Evolutionary conservation across 1,140 invertebrate genomes (phyloP).

Genomic region (Drosophila albomicans): DNA sequence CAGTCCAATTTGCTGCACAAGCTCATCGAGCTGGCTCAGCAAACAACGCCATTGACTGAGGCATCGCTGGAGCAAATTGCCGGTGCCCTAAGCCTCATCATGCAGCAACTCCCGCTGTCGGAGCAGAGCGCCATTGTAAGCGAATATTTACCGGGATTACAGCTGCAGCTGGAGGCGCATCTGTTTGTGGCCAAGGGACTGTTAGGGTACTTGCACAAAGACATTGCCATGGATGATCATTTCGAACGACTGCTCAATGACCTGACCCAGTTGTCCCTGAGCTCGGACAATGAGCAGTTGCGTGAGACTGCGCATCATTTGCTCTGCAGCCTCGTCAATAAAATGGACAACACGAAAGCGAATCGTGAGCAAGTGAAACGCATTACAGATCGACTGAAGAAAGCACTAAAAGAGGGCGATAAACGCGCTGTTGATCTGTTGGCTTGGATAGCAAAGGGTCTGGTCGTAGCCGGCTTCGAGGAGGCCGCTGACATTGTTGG

Average conservation of each 20-base stretch:
- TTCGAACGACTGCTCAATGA: conserved; percentile 76
- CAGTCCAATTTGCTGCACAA: conserved; percentile 69
- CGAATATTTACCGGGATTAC: conserved; percentile 69
- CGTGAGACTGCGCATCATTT: conserved; percentile 70
- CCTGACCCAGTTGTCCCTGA: conserved; percentile 70
- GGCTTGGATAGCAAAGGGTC: conserved; percentile 78
- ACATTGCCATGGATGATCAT: conserved; percentile 75
- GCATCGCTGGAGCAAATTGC: conserved; percentile 63
- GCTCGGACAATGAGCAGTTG: conserved; percentile 61
- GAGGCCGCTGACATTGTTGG: conserved; percentile 74
- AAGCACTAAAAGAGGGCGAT: conserved; percentile 69
- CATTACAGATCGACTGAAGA: conserved; percentile 53
- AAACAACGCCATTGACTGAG: conserved; percentile 33
- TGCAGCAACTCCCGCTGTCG: conserved; percentile 64
- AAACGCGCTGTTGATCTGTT: conserved; percentile 71
- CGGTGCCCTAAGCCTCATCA: conserved; percentile 62
- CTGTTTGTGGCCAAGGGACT: conserved; percentile 77
- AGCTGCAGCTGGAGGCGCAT: conserved; percentile 65
- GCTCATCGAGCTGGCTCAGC: conserved; percentile 63
- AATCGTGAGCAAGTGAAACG: conserved; percentile 61
- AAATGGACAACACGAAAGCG: conserved; percentile 56
- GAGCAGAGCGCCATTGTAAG: conserved; percentile 76
- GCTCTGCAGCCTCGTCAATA: conserved; percentile 81
- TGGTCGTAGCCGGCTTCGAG: conserved; percentile 72
- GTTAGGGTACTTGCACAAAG: conserved; percentile 71